A percentile compares a stretch with the other conserved stretches of the same genome.
Evolutionary conservation across 2,888 invertebrate species (phyloP).

Genomic region (Cheilosia grossa): DNA sequence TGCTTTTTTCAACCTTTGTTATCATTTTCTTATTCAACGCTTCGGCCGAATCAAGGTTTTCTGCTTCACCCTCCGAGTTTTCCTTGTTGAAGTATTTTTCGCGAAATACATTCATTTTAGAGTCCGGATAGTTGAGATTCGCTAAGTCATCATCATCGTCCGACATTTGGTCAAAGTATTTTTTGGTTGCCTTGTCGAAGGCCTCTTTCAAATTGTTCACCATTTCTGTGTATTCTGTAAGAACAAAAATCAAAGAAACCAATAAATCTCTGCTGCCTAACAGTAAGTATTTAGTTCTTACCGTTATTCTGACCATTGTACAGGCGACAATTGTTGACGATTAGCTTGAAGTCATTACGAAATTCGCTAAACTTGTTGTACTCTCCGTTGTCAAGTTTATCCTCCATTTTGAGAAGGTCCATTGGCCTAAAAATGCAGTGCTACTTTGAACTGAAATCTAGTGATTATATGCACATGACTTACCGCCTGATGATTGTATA

Average conservation of each 20-base stretch:
- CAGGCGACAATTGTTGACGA: slow-evolving; percentile 95
- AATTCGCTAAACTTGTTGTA: slow-evolving; percentile 92
- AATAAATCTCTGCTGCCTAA: neutral
- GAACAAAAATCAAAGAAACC: neutral
- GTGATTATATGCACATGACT: slow-evolving; percentile 3
- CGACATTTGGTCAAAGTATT: slow-evolving; percentile 91
- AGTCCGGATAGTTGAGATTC: slow-evolving; percentile 87
- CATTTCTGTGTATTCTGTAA: slow-evolving; percentile 93
- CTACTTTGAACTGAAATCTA: neutral
- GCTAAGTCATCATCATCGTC: slow-evolving; percentile 93
- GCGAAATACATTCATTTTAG: slow-evolving; percentile 83
- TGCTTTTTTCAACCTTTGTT: slow-evolving; percentile 36
- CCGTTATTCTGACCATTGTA: slow-evolving; percentile 97
- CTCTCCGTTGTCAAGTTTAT: slow-evolving; percentile 91
- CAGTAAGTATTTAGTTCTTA: slow-evolving; percentile 81
- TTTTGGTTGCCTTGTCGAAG: slow-evolving; percentile 91
- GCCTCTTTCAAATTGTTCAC: slow-evolving; percentile 92
- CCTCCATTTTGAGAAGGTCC: slow-evolving; percentile 95
- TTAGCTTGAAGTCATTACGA: slow-evolving; percentile 94
- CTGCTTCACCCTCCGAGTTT: slow-evolving; percentile 76
- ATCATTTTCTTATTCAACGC: slow-evolving; percentile 15
- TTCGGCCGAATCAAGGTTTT: slow-evolving; percentile 62
- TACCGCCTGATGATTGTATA: slow-evolving; percentile 88
- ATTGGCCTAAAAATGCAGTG: slow-evolving; percentile 87
- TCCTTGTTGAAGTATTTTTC: slow-evolving; percentile 83